Conservation (phyloP, 2,113 vertebrate genomes). For the Podiceps cristatus region DNA sequence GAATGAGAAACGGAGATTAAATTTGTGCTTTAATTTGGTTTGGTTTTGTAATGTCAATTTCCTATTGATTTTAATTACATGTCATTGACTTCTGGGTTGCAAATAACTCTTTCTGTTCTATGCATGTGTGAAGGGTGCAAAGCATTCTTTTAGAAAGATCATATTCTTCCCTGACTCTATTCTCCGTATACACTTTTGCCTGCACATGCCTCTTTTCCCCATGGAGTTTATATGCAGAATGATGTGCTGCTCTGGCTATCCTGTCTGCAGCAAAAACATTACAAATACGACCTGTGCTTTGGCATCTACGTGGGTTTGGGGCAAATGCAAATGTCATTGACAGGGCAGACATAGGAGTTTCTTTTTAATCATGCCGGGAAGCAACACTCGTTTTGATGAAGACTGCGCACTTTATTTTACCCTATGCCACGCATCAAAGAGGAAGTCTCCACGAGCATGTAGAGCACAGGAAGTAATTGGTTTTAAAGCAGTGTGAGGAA, state of each 20-base stretch:
- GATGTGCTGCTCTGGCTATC: not conserved
- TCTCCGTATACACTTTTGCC: not conserved
- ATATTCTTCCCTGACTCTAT: not conserved
- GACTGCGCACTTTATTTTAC: not conserved
- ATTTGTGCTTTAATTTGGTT: slow-evolving; percentile 45
- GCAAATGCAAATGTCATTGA: not conserved
- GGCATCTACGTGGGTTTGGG: not conserved
- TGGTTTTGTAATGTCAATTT: slow-evolving; percentile 18
- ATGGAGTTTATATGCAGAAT: not conserved
- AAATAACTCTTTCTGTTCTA: not conserved
- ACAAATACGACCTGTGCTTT: not conserved
- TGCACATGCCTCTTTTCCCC: not conserved
- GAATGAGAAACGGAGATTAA: slow-evolving; percentile 50
- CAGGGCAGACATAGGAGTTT: not conserved
- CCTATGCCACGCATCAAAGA: not conserved
- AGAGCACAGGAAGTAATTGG: not conserved
- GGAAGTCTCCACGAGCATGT: not conserved
- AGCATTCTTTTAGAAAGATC: not conserved
- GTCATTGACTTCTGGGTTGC: not conserved
- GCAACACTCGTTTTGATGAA: not conserved
- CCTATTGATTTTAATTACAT: slow-evolving; percentile 53
- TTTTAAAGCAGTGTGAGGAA: not conserved
- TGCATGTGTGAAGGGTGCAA: not conserved
- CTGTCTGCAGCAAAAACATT: not conserved
- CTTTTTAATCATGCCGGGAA: not conserved